phyloP scores from a whole-genome alignment of 2,888 invertebrate species.

The Phengaris alcon region DNA sequence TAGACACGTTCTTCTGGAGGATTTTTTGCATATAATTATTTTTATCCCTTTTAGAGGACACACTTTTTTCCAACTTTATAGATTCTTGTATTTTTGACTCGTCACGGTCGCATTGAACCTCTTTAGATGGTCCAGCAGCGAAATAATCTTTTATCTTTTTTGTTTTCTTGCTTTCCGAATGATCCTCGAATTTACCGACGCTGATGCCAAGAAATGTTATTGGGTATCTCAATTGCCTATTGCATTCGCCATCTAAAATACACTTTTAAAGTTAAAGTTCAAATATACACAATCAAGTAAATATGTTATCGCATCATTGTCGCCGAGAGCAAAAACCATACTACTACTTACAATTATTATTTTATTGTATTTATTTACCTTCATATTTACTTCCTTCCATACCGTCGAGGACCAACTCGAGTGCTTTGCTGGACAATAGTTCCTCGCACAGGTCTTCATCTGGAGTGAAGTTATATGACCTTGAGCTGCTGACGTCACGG shows the following conservation, averaged over 20 bases:
- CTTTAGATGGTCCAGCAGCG: conserved; percentile 60
- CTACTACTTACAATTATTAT: no score
- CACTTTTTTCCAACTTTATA: conserved; percentile 30
- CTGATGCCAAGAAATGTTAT: conserved; percentile 87
- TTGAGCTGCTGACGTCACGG: conserved; percentile 81
- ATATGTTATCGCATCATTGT: neutral
- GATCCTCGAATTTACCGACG: conserved; percentile 87
- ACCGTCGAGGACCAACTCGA: conserved; percentile 83
- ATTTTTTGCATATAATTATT: conserved; percentile 58
- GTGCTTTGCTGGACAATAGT: conserved; percentile 82
- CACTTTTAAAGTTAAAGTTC: conserved; percentile 19
- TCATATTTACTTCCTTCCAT: conserved; percentile 62
- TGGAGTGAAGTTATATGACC: conserved; percentile 78
- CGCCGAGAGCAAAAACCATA: neutral
- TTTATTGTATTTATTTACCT: conserved; percentile 46
- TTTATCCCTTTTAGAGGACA: conserved; percentile 46
- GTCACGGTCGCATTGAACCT: conserved; percentile 35
- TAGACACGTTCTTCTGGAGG: conserved; percentile 42
- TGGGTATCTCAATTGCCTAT: conserved; percentile 69
- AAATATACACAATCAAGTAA: neutral
- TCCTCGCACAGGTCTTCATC: conserved; percentile 82
- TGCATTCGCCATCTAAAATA: conserved; percentile 57
- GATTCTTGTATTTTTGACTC: conserved; percentile 22
- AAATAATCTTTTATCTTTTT: conserved; percentile 81
- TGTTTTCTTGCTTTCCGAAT: conserved; percentile 70